Evolutionary conservation across 2,797 vertebrate species (phyloP).

Genomic region (Balearica regulorum): DNA sequence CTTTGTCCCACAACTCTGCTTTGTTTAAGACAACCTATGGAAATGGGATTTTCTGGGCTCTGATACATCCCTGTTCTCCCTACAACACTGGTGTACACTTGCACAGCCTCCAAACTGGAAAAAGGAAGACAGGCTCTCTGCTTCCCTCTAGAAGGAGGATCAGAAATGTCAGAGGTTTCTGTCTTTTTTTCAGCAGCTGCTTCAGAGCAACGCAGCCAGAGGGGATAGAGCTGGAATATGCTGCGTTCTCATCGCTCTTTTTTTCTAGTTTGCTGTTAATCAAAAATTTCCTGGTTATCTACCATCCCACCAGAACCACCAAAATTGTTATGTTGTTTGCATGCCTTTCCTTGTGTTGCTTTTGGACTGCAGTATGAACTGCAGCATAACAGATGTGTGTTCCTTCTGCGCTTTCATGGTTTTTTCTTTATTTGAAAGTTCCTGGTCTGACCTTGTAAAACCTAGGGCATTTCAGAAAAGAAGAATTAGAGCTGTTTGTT

Average conservation of each 20-base stretch:
- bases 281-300: not conserved
- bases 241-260: not conserved
- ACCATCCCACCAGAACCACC: not conserved
- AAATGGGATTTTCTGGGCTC: not conserved
- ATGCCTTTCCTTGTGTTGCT: not conserved
- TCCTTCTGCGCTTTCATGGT: not conserved
- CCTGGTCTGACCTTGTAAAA: slow-evolving; percentile 23
- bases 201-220: not conserved
- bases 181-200: not conserved
- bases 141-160: not conserved
- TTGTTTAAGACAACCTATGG: not conserved
- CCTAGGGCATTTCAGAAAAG: slow-evolving; percentile 11
- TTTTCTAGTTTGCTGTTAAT: not conserved
- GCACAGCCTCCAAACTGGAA: not conserved
- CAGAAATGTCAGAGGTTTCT: not conserved
- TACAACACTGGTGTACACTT: not conserved
- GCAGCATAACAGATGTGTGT: not conserved
- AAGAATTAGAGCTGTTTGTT: not conserved
- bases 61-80: not conserved
- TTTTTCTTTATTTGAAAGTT: slow-evolving; percentile 14
- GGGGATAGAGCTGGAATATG: not conserved
- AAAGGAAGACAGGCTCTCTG: not conserved
- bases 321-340: not conserved
- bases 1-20: not conserved
- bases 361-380: not conserved